Base-by-base conservation (phyloP, 2,113 vertebrate genomes). In the Syngnathus scovelli region DNA sequence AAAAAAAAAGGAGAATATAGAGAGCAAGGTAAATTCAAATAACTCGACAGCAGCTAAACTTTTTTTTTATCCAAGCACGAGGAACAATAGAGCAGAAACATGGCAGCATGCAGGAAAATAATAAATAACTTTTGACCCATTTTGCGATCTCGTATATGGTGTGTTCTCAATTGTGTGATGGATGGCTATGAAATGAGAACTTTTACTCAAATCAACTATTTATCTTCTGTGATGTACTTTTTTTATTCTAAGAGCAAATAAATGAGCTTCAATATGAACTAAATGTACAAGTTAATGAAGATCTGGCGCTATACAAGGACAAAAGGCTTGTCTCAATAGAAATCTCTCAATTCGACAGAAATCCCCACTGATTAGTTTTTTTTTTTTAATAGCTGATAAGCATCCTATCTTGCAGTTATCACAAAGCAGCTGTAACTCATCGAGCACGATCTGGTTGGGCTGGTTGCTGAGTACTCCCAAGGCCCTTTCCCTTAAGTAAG, bases 51-150 rank as follows among this genome's bases (percentile, higher is more conserved):
- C 18, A 72, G 65, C 39, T 11, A 74, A 77, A 67, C 46, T 27
- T 41, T 61, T 21, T 19, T 27, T 61, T 13, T 13, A 43, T 61
- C 43, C 18, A 38, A 61, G 84, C 36, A 51, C 65, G 66, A 76
- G 73, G 75, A 86, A 72, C 76, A 77, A 85, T 67, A 33, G 66
- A 27, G 66, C 73, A 83, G 77, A 76, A 80, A 82, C 62, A 56
- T 88, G 84, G 82, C 80, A 75, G 79, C 72, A 51, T 75, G 77
- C 83, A 79, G 73, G 85, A 73, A 38, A 18, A 38, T 37, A 18
- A 38, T 37, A 43, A 21, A 21, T n/a, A 19, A 41, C 21, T 41
- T 41, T 61, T 79, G 88, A 85, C 87, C 85, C 79, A 33, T 10
- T 13, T 61, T 43, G 19, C 38, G 6, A 37, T 60, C 2, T 19